Conservation (phyloP, 1,140 invertebrate genomes). For the Drosophila tsacasi region DNA sequence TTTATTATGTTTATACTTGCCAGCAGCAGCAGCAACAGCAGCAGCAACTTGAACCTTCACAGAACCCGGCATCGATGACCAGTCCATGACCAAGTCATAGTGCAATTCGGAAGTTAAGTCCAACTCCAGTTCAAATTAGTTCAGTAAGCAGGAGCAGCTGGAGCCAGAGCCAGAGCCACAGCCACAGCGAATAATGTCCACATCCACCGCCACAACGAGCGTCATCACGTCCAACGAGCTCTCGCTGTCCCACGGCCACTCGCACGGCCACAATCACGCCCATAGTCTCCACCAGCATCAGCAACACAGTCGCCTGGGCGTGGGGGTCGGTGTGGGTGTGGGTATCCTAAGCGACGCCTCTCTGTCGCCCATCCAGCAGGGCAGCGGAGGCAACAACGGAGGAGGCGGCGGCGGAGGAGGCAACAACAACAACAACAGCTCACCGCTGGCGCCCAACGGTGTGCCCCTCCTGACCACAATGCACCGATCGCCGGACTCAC, state of each 20-base stretch:
- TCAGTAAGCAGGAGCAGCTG: conserved; percentile 25
- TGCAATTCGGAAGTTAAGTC: conserved; percentile 19
- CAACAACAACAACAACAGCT: conserved; percentile 57
- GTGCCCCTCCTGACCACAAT: conserved; percentile 75
- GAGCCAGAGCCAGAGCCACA: conserved; percentile 3
- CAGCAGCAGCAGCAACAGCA: conserved; percentile 38
- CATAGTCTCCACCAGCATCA: conserved; percentile 51
- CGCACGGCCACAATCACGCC: conserved; percentile 51
- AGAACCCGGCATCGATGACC: conserved; percentile 39
- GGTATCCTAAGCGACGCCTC: conserved; percentile 74
- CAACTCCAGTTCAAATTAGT: conserved; percentile 62
- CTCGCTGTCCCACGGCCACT: conserved; percentile 59
- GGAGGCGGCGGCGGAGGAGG: conserved; percentile 48
- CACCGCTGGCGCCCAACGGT: conserved; percentile 74
- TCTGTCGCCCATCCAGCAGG: conserved; percentile 72
- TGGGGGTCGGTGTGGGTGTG: conserved; percentile 52
- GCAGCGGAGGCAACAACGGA: conserved; percentile 62
- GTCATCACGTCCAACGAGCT: conserved; percentile 83
- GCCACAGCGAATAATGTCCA: conserved; percentile 68
- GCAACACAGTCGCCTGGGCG: conserved; percentile 54
- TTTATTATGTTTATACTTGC: conserved; percentile 80
- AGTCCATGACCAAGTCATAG: conserved; percentile 38
- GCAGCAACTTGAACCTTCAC: conserved; percentile 18
- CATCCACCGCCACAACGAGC: conserved; percentile 80
- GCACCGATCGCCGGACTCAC: conserved; percentile 86